Evolutionary conservation across 2,113 vertebrate genomes (phyloP), one percentile per base, ranked within the genome.

Genomic region (Clarias batrachus): DNA sequence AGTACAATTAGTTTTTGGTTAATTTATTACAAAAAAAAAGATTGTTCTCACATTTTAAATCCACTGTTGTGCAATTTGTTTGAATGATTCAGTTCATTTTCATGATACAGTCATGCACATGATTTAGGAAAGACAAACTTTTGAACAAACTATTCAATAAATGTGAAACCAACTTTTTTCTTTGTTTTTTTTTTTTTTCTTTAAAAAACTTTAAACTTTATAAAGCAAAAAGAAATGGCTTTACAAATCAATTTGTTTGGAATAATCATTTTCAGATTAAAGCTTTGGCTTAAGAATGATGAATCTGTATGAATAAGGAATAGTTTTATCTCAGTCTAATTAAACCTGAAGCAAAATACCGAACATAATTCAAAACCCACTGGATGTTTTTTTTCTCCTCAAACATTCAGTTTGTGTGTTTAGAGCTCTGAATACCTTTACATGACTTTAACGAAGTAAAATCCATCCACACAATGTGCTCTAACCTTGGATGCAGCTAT

Each of bases 381-480:
- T 48, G 48, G 48, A 48, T 48, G 48, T 25, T 63, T 27, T 7
- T 33, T 7, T 62, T 19, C 17, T 21, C 19, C 63, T 12, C 65
- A 30, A 6, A 33, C 13, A 14, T 30, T 62, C 71, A 48, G 57
- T 11, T 3, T 68, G 12, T 68, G 41, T 74, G 16, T 89, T 88
- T 87, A 83, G 21, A 30, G 79, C 41, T 78, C 90, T 86, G 89
- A 90, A 92, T 92, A 92, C 92, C 91, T 89, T 78, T 86, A 85
- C 87, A 92, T 92, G 90, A 88, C 84, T 87, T 88, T 92, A 91
- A 91, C 89, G 81, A 86, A 88, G 90, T 90, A 83, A 48, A 14
- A 48, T 30, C 57, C 27, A 33, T 33, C 66, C 66, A 52, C 60
- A 62, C 57, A 62, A 9, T 79, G 41, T 23, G 11, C 70, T 76